phyloP scores from a whole-genome alignment of 2,797 vertebrate genomes.

The Menidia menidia region DNA sequence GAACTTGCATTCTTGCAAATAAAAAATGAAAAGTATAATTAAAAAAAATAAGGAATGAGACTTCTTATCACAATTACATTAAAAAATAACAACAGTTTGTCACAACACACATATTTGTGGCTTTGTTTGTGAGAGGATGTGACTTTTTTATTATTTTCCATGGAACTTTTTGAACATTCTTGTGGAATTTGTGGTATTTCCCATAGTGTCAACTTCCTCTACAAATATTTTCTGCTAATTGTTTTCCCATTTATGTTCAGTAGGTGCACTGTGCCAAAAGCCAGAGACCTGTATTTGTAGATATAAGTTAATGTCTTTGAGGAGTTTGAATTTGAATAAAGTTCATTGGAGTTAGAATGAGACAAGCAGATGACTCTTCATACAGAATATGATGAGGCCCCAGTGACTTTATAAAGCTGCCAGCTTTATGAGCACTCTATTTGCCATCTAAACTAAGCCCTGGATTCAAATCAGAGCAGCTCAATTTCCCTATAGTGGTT shows the following conservation, averaged over 20 bases:
- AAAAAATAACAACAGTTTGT: background rate
- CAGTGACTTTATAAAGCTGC: slow-evolving; percentile 16
- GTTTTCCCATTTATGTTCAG: slow-evolving; percentile 11
- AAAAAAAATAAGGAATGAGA: background rate
- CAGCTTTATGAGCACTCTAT: slow-evolving; percentile 9
- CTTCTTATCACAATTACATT: background rate
- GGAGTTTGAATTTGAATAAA: slow-evolving; percentile 4
- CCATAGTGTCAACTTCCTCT: slow-evolving; percentile 35
- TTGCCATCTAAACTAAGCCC: slow-evolving; percentile 38
- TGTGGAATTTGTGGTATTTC: slow-evolving; percentile 69
- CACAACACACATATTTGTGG: background rate
- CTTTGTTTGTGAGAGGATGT: background rate
- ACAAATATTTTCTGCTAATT: slow-evolving; percentile 21
- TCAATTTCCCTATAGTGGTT: slow-evolving; percentile 54
- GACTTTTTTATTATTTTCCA: background rate
- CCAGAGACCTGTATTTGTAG: slow-evolving; percentile 6
- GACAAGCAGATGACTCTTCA: background rate
- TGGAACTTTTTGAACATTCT: slow-evolving; percentile 6
- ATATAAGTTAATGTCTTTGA: background rate
- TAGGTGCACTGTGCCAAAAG: background rate
- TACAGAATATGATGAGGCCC: slow-evolving; percentile 19
- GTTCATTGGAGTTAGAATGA: background rate
- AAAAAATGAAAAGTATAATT: background rate
- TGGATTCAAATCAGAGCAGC: slow-evolving; percentile 57
- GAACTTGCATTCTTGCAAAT: background rate